A percentile compares a stretch with the other conserved stretches of the same genome.
phyloP scores from a whole-genome alignment of 2,888 invertebrate species.

The Pollenia labialis region DNA sequence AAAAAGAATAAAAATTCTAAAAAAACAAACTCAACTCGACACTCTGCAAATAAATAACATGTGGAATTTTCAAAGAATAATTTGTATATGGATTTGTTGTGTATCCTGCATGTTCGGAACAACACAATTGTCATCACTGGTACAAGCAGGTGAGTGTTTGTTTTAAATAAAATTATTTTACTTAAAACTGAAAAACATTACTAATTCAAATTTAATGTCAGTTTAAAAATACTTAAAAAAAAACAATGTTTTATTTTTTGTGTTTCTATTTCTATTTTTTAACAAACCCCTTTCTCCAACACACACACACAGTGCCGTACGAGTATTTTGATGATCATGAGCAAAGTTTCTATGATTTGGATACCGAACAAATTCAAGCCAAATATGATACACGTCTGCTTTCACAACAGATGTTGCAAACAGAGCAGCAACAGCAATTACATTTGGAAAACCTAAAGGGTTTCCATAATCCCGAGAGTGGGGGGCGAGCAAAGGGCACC shows the following conservation, averaged over 20 bases:
- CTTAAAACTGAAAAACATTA: slow-evolving; percentile 11
- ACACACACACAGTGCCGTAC: slow-evolving; percentile 78
- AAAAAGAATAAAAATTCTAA: slow-evolving; percentile 28
- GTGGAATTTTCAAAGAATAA: slow-evolving; percentile 74
- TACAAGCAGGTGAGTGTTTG: slow-evolving; percentile 73
- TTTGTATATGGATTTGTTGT: slow-evolving; percentile 75
- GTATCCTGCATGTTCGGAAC: slow-evolving; percentile 74
- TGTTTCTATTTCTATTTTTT: neutral
- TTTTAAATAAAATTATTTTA: neutral
- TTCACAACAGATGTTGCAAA: slow-evolving; percentile 81
- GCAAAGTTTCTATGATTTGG: slow-evolving; percentile 83
- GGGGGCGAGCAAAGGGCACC: neutral
- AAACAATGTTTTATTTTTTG: slow-evolving; percentile 1
- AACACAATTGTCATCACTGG: slow-evolving; percentile 72
- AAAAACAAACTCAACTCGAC: slow-evolving; percentile 18
- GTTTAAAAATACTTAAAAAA: slow-evolving; percentile 27
- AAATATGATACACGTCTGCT: slow-evolving; percentile 83
- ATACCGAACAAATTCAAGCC: slow-evolving; percentile 83
- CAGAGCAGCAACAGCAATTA: slow-evolving; percentile 70
- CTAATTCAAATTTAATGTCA: slow-evolving; percentile 46
- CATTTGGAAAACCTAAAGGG: slow-evolving; percentile 59
- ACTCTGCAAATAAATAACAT: slow-evolving; percentile 64
- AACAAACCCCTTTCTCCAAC: neutral
- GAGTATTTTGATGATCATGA: slow-evolving; percentile 83
- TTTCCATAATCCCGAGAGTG: slow-evolving; percentile 26